phyloP scores from a whole-genome alignment of 2,888 invertebrate species.

The Polia nebulosa region DNA sequence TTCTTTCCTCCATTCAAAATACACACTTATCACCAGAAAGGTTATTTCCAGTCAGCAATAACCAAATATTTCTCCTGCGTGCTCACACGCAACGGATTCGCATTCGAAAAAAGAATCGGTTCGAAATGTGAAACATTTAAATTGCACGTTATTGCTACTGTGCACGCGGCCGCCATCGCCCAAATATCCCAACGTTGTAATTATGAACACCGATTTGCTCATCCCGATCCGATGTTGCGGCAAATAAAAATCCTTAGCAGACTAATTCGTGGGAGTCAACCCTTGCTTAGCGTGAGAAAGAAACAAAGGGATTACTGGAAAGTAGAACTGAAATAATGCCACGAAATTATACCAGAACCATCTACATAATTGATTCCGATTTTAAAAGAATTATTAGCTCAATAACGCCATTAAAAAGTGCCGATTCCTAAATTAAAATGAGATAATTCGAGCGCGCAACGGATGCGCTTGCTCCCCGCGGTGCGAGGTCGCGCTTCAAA shows the following conservation, averaged over 20 bases:
- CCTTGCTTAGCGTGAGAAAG: constrained; percentile 88
- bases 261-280: constrained; percentile 88
- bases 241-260: constrained; percentile 84
- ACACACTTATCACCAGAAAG: constrained; percentile 35
- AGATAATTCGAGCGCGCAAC: constrained; percentile 86
- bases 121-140: constrained; percentile 90
- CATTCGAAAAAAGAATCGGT: constrained; percentile 69
- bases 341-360: constrained; percentile 64
- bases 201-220: constrained; percentile 87
- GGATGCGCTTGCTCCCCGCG: constrained; percentile 86
- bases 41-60: constrained; percentile 59
- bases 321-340: constrained; percentile 57
- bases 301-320: constrained; percentile 70
- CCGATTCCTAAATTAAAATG: constrained; percentile 87
- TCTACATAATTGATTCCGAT: constrained; percentile 63
- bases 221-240: constrained; percentile 84
- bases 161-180: constrained; percentile 85
- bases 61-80: constrained; percentile 68
- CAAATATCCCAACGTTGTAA: constrained; percentile 88
- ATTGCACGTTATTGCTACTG: constrained; percentile 90
- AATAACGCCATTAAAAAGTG: constrained; percentile 73
- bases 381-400: constrained; percentile 70
- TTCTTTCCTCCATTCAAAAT: constrained; percentile 36
- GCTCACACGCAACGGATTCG: constrained; percentile 67
- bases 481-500: constrained; percentile 87